A percentile compares a stretch with the other conserved stretches of the same genome.
Evolutionary conservation across 2,888 invertebrate genomes (phyloP).

Genomic region (Nemotelus pantherinus): DNA sequence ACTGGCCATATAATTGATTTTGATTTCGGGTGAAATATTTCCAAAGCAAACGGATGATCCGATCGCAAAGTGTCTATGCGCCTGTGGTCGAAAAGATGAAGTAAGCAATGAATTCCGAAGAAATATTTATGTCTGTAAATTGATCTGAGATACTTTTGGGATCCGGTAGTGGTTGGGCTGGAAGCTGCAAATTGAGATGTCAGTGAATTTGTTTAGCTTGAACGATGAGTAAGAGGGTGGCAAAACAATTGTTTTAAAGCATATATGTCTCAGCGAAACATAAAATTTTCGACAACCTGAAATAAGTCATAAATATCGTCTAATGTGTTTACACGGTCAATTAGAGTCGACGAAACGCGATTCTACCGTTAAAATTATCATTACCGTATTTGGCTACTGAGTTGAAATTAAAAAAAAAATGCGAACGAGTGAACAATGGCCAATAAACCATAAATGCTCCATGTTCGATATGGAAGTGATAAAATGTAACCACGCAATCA

Average conservation of each 20-base stretch:
- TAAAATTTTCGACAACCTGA: neutral
- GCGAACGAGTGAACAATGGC: conserved; percentile 33
- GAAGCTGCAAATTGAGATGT: too few species aligned
- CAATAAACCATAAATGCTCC: neutral
- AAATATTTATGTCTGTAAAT: neutral
- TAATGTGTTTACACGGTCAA: conserved; percentile 26
- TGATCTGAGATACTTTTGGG: neutral
- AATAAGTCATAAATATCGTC: neutral
- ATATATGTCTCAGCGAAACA: neutral
- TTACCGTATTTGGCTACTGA: conserved; percentile 28
- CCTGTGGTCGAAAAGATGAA: neutral
- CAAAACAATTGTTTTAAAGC: neutral
- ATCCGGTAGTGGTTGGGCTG: neutral
- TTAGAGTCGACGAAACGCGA: conserved; percentile 1
- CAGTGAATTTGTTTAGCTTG: neutral
- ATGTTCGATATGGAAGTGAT: neutral
- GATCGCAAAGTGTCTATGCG: too few species aligned
- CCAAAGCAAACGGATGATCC: too few species aligned
- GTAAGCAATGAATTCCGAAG: neutral
- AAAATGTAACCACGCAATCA: conserved; percentile 11
- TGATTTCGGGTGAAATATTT: conserved; percentile 15
- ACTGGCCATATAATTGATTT: conserved; percentile 41
- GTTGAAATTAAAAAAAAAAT: neutral
- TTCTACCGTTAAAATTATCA: conserved; percentile 11
- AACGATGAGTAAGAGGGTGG: neutral